Base-by-base conservation (phyloP, 2,113 vertebrate genomes). In the Oryzias melastigma region DNA sequence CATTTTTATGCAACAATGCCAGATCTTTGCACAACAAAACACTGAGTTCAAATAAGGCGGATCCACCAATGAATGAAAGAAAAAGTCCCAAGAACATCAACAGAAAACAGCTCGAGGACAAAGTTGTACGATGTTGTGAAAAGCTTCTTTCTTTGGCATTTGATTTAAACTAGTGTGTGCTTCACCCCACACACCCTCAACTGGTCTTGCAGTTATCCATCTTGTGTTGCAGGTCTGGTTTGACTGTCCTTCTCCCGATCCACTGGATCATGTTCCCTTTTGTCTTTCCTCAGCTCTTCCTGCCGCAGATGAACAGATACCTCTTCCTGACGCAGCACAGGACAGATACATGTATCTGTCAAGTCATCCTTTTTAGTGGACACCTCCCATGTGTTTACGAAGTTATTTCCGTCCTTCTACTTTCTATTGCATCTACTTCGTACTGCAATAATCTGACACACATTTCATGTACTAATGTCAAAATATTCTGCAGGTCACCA, bases 201-300 rank as follows among this genome's bases (percentile, higher is more conserved):
- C 90, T 88, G 14, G 71, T 85, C 58, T 94, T 91, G 87, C 88
- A 88, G 58, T 78, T 71, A 20, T 85, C 57, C 18, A 91, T 63
- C 13, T 91, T 89, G 60, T 67, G 70, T 75, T 62, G 81, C 48
- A 94, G 86, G 47, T 90, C 85, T 46, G 83, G 13, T 17, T 92
- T 87, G 49, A 35, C 75, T 72, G 65, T 29, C 42, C 0, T 93
- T 87, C 49, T 93, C 88, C 43, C 65, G 20, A 3, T 84, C 72
- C 18, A 70, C 71, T 57, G 22, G 71, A 22, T 78, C 62, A 8
- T 60, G 67, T 22, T 73, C 75, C 41, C 74, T 56, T 71, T 47
- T 75, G 7, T 73, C 82, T 35, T 46, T 65, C 17, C 46, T 81
- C 52, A 91, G 61, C 5, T 87, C 78, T 27, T 50, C 52, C 29